Evolutionary conservation across 2,888 invertebrate genomes (phyloP), one percentile per base, ranked within the genome.

Genomic region (Papilio demoleus): DNA sequence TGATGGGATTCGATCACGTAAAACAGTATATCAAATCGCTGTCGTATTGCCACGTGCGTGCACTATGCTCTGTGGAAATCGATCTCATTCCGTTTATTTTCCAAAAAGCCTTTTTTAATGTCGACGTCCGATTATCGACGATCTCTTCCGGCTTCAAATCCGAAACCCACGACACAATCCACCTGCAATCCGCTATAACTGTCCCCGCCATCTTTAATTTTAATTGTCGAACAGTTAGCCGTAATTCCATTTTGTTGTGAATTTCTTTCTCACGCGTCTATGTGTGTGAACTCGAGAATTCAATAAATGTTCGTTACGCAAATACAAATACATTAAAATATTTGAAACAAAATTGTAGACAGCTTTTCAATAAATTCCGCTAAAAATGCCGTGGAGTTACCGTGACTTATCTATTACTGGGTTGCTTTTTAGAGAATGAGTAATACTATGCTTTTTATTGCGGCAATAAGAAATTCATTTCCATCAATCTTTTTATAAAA

Each of bases 1-100:
- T 50, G 38, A 68, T 64, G 50, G 50, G 72, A 70, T 67, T 65
- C 61, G 62, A 71, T 71, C 76, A 68, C 69, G 71, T 75, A 78
- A 77, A 79, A 79, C 78, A 79, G 81, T 87, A 85, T 85, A 79
- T 82, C 88, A 71, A 88, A 88, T 84, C 71, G 69, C 64, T 72
- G 75, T 77, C 81, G 79, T 78, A 78, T 79, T 80, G 71, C 84
- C 92, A 89, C 92, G 92, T 89, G 92, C 92, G 90, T 92, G 88
- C 81, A 81, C 87, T 89, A 91, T 90, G 82, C 81, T 86, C 90
- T 90, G 88, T 90, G 90, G 81, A 90, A 92, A 92, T 92, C 88
- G 86, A 90, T 90, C 88, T 76, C 76, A 76, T 77, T 83, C 81
- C 81, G 80, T 78, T 73, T 71, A 77, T 85, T 82, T 90, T 87